phyloP scores from a whole-genome alignment of 1,140 invertebrate genomes.

The Uloborus diversus region DNA sequence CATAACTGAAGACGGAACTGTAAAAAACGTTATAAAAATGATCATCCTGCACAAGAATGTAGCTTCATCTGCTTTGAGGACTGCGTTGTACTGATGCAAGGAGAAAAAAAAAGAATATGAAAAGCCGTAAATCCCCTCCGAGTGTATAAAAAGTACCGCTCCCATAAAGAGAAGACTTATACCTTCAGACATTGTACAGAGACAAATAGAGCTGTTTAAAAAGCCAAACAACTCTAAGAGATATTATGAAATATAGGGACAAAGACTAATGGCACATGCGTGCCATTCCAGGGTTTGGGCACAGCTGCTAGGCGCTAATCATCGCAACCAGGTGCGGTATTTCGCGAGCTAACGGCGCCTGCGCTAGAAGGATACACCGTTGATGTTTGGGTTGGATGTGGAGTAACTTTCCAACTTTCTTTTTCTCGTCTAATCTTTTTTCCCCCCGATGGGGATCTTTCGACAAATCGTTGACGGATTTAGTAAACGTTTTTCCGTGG shows the following conservation, averaged over 20 bases:
- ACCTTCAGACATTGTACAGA: not conserved
- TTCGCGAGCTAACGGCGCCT: constrained; percentile 27
- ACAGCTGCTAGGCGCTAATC: constrained; percentile 47
- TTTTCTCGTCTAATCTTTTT: not conserved
- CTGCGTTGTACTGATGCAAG: no score
- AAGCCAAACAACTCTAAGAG: constrained; percentile 41
- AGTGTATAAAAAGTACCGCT: no score
- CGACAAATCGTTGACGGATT: constrained; percentile 46
- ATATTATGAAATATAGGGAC: constrained; percentile 27
- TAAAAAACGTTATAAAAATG: no score
- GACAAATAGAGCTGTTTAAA: constrained; percentile 48
- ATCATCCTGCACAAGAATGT: no score
- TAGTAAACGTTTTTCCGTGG: constrained; percentile 26
- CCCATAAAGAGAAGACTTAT: constrained; percentile 19
- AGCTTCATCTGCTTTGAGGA: no score
- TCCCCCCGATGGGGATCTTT: not conserved
- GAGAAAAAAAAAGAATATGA: no score
- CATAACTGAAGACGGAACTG: no score
- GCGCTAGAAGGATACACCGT: constrained; percentile 27
- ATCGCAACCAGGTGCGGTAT: constrained; percentile 48
- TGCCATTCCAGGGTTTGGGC: constrained; percentile 3
- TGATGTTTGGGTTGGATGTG: not conserved
- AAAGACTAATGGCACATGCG: constrained; percentile 28
- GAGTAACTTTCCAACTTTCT: not conserved
- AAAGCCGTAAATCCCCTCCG: no score